Base-by-base conservation (phyloP, 2,888 invertebrate genomes). In the Pogonocherus hispidulus region DNA sequence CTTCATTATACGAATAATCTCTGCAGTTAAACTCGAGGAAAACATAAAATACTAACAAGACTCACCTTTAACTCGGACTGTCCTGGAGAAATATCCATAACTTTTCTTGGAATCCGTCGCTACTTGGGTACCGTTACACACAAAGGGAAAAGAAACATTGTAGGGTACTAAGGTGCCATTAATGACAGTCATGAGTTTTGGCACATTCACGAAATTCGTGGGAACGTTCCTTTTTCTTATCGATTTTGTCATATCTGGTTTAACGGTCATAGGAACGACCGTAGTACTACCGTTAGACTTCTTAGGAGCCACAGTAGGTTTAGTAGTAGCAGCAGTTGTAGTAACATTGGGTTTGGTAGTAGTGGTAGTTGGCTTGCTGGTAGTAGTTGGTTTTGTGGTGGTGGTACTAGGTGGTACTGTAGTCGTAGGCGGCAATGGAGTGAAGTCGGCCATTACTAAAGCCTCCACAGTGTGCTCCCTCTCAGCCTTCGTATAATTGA, bases 31-130 rank as follows among this genome's bases (percentile, higher is more conserved):
- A n/a, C n/a, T n/a, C n/a, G n/a, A n/a, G n/a, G n/a, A n/a, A n/a
- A n/a, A n/a, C n/a, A n/a, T n/a, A n/a, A n/a, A n/a, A 18, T 8
- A 16, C 52, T 22, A 19, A 54, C 37, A 54, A 16, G 16, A 46
- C 16, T 49, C 82, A 94, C 95, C 91, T 89, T 91, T 91, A 0
- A 92, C 90, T 56, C 88, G 86, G 59, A 95, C 82, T 57, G 88
- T 88, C 66, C 87, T 88, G 41, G 87, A 86, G 81, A 93, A 95
- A 80, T 91, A 91, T 6, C 95, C 95, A 81, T 92, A 93, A 0
- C 90, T 90, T 77, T 91, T 92, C 22, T 89, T 89, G 1, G 89
- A 86, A 80, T 92, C 91, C 41, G 89, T 87, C 0, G 91, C 88
- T 19, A 93, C 86, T n/a, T 88, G 84, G 6, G 90, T 87, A 59